Conservation (phyloP, 2,113 vertebrate genomes). For the Pogonocichla stellata region DNA sequence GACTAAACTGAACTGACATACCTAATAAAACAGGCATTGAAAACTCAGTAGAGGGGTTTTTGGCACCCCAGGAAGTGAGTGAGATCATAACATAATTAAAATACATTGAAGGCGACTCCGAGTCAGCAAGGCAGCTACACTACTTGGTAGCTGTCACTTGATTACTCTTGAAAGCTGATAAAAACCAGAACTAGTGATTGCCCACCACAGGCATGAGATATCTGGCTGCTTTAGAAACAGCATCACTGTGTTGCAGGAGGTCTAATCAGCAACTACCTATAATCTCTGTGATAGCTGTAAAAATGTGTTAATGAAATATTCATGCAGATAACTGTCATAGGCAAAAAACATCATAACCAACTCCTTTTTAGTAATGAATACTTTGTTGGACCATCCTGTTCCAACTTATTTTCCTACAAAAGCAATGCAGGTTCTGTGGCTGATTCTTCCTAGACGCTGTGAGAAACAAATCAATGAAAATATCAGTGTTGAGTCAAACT, state of each 20-base stretch:
- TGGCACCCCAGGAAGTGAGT: slow-evolving; percentile 1
- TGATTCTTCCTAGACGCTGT: neutral
- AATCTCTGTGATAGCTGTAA: slow-evolving; percentile 19
- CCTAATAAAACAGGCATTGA: neutral
- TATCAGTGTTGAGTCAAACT: neutral
- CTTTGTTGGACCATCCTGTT: neutral
- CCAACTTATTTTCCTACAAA: neutral
- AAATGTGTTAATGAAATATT: slow-evolving; percentile 60
- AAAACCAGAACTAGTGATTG: slow-evolving; percentile 58
- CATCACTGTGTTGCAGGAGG: slow-evolving; percentile 54
- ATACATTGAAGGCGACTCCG: slow-evolving; percentile 22
- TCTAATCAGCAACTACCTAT: slow-evolving; percentile 60
- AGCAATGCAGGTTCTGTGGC: neutral
- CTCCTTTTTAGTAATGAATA: neutral
- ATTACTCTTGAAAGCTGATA: slow-evolving; percentile 47
- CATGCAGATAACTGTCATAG: neutral
- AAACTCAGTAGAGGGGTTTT: slow-evolving; percentile 6
- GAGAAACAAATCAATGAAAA: neutral
- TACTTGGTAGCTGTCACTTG: slow-evolving; percentile 31
- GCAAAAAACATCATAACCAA: neutral
- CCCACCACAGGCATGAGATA: slow-evolving; percentile 32
- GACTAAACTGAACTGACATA: slow-evolving; percentile 32
- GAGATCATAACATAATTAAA: slow-evolving; percentile 56
- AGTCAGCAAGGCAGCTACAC: slow-evolving; percentile 36
- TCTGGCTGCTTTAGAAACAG: slow-evolving; percentile 29